Base-by-base conservation (phyloP, 1,140 invertebrate genomes). In the Heliothis virescens region DNA sequence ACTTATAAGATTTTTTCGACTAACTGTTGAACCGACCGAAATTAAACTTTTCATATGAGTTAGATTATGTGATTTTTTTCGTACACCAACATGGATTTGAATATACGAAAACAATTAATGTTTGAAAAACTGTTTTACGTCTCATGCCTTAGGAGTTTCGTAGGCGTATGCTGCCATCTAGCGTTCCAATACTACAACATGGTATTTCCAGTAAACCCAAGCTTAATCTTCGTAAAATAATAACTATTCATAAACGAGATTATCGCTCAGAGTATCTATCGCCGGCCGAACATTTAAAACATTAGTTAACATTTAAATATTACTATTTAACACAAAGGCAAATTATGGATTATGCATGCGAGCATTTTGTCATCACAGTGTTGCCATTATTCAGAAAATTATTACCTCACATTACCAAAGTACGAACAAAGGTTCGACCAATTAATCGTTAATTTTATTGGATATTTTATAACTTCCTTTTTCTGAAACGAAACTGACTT, bases 221-320 rank as follows among this genome's bases (percentile, higher is more conserved):
- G 1, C 48, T 5, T 1, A 18, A 18, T 65, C 74, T 16, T 29
- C 53, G 74, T 76, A 47, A 29, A 52, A 34, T 41, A 60, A 60
- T 76, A 65, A 65, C 12, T 55, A 76, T 76, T 76, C 60, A 76
- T 53, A 76, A 65, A 65, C 60, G 48, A 63, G 13, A 60, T 65
- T 63, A 76, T 76, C 55, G 26, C n/a, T 74, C 0, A 41, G 41
- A 55, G 50, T 76, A 74, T 74, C 55, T 75, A 62, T 62, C 62
- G 41, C 18, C 72, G 57, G 57, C 57, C 26, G 18, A 75, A 26
- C 72, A 13, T 48, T n/a, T 62, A 50, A 57, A 15, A 53, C 52
- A 53, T 57, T 18, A 18, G 1, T 15, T 18, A 18, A 57, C 18
- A 57, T 57, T 16, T 18, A 7, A 11, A 18, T 16, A 10, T 18